These are phyloP conservation scores for Bedellia somnulentella DNA, from an alignment of 2,888 invertebrate species.

Conservation along the genomic window DNA sequence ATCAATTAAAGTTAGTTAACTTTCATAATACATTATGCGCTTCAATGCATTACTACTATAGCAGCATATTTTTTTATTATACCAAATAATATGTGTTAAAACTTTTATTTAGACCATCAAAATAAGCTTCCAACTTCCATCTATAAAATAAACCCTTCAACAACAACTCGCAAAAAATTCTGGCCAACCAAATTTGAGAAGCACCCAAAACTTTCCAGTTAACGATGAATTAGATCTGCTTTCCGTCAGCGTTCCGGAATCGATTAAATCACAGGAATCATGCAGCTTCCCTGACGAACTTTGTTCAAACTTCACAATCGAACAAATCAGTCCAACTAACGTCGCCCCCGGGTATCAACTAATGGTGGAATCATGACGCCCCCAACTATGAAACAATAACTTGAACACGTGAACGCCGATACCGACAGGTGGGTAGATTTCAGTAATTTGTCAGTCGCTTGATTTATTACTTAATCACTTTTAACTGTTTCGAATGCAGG, in stretches of 20 bases:
- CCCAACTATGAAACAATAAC: slow-evolving; percentile 5
- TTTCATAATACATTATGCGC: too few relatives aligned
- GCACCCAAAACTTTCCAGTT: slow-evolving; percentile 25
- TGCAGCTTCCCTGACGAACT: slow-evolving; percentile 48
- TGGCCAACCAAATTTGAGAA: slow-evolving; percentile 10
- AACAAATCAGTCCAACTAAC: slow-evolving; percentile 52
- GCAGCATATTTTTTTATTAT: too few relatives aligned
- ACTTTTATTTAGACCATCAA: too few relatives aligned
- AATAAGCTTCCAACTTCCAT: too few relatives aligned
- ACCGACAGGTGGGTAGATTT: slow-evolving; percentile 19
- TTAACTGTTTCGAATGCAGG: too few relatives aligned
- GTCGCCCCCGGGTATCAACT: slow-evolving; percentile 47
- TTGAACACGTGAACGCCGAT: slow-evolving; percentile 5
- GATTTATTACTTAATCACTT: too few relatives aligned
- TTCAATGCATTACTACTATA: too few relatives aligned
- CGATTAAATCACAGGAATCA: slow-evolving; percentile 57
- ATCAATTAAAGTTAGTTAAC: too few relatives aligned
- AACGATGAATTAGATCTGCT: slow-evolving; percentile 44
- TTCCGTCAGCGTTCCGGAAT: slow-evolving; percentile 49
- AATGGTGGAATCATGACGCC: slow-evolving; percentile 45
- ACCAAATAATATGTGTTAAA: too few relatives aligned
- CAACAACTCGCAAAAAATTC: slow-evolving; percentile 2
- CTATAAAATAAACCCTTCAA: too few relatives aligned
- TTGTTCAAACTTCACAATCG: slow-evolving; percentile 48
- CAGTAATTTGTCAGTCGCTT: too few relatives aligned